A percentile compares a stretch with the other conserved stretches of the same genome.
Conservation (phyloP, 2,113 vertebrate species). For the Sclerurus mexicanus region DNA sequence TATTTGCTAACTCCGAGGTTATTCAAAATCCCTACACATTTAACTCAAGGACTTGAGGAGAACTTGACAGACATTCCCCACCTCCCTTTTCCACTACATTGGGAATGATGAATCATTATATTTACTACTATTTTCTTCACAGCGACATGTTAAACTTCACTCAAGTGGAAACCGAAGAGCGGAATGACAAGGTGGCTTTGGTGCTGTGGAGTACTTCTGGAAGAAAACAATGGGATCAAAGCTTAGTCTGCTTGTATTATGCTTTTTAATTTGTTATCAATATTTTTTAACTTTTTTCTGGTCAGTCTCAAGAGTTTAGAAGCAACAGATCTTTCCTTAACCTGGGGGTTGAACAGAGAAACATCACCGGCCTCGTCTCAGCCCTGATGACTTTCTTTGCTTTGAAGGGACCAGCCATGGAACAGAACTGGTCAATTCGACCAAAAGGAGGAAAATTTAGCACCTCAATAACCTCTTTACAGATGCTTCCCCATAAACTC, state of each 20-base stretch:
- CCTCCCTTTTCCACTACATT: background rate
- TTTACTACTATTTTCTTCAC: slow-evolving; percentile 31
- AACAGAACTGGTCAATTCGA: background rate
- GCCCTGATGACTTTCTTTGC: rapidly evolving
- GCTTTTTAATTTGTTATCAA: background rate
- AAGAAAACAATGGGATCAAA: background rate
- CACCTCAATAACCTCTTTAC: background rate
- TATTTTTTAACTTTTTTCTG: background rate
- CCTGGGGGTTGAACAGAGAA: background rate
- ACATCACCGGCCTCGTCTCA: background rate
- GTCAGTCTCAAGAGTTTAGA: background rate
- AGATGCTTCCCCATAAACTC: background rate
- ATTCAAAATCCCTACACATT: background rate
- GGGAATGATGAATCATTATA: slow-evolving; percentile 42
- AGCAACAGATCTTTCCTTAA: background rate
- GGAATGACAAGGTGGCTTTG: background rate
- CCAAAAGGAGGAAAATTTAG: background rate
- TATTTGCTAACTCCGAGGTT: slow-evolving; percentile 1
- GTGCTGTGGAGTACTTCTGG: rapidly evolving
- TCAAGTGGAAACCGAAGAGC: background rate
- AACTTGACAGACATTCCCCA: slow-evolving; percentile 48
- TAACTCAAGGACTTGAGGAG: slow-evolving; percentile 27
- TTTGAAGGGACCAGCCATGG: background rate
- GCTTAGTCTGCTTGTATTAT: background rate
- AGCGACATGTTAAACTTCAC: background rate